Evolutionary conservation across 2,113 vertebrate genomes (phyloP).

Genomic region (Nipponia nippon): DNA sequence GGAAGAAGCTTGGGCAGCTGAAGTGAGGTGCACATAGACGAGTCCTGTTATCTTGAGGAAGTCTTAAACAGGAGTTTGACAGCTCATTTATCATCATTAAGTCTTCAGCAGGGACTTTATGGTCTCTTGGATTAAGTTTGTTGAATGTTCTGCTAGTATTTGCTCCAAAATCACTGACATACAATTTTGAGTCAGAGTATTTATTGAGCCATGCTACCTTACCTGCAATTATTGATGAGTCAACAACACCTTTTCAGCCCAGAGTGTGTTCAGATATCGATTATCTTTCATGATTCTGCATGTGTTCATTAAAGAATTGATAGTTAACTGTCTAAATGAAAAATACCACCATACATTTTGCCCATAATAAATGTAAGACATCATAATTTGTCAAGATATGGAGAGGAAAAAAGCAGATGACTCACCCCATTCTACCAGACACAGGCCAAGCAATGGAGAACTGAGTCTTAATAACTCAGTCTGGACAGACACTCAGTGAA

Average conservation of each 20-base stretch:
- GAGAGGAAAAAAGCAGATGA: background rate
- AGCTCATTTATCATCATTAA: background rate
- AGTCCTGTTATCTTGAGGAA: background rate
- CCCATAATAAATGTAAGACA: background rate
- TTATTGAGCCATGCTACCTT: background rate
- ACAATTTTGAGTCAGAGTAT: background rate
- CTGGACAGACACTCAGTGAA: background rate
- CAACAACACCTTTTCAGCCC: background rate
- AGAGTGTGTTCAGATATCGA: background rate
- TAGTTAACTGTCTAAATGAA: background rate
- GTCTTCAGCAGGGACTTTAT: background rate
- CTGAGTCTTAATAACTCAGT: background rate
- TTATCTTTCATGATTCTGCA: background rate
- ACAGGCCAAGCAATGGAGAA: background rate
- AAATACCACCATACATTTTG: background rate
- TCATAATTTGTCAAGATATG: background rate
- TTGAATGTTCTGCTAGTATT: background rate
- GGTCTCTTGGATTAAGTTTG: background rate
- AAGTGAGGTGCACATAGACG: fast-evolving
- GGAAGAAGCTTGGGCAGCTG: background rate
- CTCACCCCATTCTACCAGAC: background rate
- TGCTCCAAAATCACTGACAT: background rate
- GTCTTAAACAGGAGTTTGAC: background rate
- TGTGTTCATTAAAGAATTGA: background rate
- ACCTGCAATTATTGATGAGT: background rate